These are phyloP conservation scores for Eurystomus glaucurus DNA, from an alignment of 2,797 vertebrate species.

Conservation along the genomic window DNA sequence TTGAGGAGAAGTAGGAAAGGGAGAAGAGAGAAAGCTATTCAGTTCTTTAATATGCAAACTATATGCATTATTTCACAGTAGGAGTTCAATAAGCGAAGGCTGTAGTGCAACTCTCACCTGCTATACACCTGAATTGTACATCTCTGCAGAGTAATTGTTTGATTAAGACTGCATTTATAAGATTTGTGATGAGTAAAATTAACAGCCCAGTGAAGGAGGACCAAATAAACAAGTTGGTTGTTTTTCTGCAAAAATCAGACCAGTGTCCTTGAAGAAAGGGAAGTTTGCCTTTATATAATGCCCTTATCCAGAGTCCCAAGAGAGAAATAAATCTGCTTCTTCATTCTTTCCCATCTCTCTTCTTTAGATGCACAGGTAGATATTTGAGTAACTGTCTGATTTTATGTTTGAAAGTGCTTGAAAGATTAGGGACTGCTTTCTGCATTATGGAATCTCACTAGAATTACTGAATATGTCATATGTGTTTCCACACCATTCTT, in stretches of 20 bases:
- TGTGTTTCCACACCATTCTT: neutral
- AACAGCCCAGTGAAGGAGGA: neutral
- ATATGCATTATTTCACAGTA: neutral
- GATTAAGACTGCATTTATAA: neutral
- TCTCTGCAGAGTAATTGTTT: neutral
- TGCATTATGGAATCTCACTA: neutral
- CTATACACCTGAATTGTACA: neutral
- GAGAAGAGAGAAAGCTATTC: neutral
- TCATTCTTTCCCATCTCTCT: neutral
- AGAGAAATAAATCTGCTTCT: neutral
- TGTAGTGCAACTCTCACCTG: neutral
- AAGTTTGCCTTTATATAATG: neutral
- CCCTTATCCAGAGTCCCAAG: neutral
- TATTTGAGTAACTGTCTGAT: neutral
- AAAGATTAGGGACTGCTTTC: neutral
- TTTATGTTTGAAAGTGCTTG: neutral
- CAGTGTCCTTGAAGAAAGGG: neutral
- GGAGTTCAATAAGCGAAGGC: accelerated
- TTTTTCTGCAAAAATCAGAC: neutral
- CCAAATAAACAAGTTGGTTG: neutral
- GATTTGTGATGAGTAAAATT: neutral
- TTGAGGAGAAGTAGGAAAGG: neutral
- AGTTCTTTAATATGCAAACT: neutral
- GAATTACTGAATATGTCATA: neutral
- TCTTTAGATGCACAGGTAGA: neutral